Base-by-base conservation (phyloP, 2,113 vertebrate species). In the Aldabrachelys gigantea region DNA sequence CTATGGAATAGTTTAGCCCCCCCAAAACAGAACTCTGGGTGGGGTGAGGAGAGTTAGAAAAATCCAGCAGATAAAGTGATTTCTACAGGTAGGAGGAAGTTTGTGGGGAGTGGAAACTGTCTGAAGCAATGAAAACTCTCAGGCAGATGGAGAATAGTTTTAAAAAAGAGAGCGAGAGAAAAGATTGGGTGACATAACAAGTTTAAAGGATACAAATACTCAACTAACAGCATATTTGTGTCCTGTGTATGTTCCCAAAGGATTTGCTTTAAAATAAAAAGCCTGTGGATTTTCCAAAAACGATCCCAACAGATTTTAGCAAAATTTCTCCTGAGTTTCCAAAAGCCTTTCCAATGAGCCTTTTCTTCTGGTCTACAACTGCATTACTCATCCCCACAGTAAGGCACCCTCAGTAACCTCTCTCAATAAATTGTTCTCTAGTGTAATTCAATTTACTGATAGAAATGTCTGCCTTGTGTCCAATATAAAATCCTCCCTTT, bases 271-370 rank as follows among this genome's bases (percentile, higher is more conserved):
- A 38, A 85, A 84, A 95, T 89, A 5, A 95, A 91, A 25, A 27
- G 57, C 31, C 84, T 88, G 21, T 16, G 85, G 65, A 88, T 93
- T 89, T 91, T 80, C 81, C 85, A 82, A 62, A 47, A 83, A 83
- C 41, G 91, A 95, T 7, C 80, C 49, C 3, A 50, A 24, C 80
- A 91, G 92, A 83, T 38, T n/a, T 72, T 80, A 87, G 50, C 49
- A 83, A 87, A 92, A 94, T 52, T 52, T 82, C 47, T 86, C 65
- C 35, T 83, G 87, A 81, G 44, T 95, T 95, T 85, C 92, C 75
- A 93, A 96, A 94, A 35, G 82, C 47, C 35, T 91, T 54, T 54
- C 50, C 27, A 79, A 93, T 59, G 94, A 93, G 88, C 4, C 62
- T 83, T 93, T 92, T 78, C n/a, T 88, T 76, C 84, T 89, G 57